Evolutionary conservation across 1,140 invertebrate species (phyloP).

Genomic region (Sarcophaga bullata): DNA sequence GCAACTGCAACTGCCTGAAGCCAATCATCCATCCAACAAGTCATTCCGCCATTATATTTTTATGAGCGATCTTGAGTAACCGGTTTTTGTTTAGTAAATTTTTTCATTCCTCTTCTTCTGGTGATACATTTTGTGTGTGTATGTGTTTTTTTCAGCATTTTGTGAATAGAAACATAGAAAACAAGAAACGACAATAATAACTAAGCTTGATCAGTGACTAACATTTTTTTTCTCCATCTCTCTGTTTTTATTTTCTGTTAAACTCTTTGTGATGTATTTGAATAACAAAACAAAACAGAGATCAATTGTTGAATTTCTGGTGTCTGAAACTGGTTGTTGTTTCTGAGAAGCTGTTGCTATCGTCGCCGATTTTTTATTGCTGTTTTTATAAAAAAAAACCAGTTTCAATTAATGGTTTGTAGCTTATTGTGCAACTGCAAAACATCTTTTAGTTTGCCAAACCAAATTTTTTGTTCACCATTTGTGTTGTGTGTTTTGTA

Average conservation of each 20-base stretch:
- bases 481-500: no score
- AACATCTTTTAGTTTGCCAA: not conserved
- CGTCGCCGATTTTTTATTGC: not conserved
- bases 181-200: not conserved
- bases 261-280: constrained; percentile 9
- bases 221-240: not conserved
- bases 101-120: not conserved
- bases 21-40: not conserved
- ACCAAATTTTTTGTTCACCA: not conserved
- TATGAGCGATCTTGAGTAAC: constrained; percentile 34
- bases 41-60: constrained; percentile 29
- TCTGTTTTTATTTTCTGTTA: not conserved
- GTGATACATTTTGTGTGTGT: not conserved
- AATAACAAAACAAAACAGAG: not conserved
- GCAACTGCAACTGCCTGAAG: not conserved
- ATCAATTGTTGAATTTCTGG: constrained; percentile 18
- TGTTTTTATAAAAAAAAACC: constrained; percentile 11
- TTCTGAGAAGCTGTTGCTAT: not conserved
- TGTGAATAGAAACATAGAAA: not conserved
- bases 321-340: constrained; percentile 12
- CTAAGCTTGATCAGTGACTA: constrained; percentile 1
- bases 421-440: constrained; percentile 35
- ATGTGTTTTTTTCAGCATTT: not conserved
- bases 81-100: constrained; percentile 16
- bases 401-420: constrained; percentile 30